Evolutionary conservation across 2,113 vertebrate genomes (phyloP).

Genomic region (Talpa occidentalis): DNA sequence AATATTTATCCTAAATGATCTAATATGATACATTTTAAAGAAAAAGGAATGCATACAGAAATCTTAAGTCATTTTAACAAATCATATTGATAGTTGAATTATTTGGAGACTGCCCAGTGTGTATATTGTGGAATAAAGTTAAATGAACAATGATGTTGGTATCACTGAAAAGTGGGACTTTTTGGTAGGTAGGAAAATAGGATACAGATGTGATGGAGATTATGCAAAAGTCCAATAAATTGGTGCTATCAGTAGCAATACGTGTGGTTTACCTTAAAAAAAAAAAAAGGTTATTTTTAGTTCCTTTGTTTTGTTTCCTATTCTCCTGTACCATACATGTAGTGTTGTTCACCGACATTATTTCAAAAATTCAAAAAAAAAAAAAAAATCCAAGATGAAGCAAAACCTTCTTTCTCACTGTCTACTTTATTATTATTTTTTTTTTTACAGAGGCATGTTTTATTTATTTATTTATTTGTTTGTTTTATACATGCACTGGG

Average conservation of each 20-base stretch:
- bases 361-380: no score
- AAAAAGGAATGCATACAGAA: not conserved
- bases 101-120: not conserved
- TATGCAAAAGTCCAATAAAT: not conserved
- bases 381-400: not conserved
- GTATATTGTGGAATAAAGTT: not conserved
- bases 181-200: no score
- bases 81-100: not conserved
- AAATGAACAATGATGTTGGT: no score
- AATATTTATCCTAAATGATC: not conserved
- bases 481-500: no score
- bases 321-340: no score
- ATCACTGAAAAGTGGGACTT: no score
- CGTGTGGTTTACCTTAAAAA: not conserved
- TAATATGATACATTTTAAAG: not conserved
- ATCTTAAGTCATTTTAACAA: conserved; percentile 29
- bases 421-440: no score
- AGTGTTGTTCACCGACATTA: no score
- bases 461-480: no score
- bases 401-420: conserved; percentile 19
- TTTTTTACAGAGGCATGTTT: no score
- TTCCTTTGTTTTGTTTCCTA: no score
- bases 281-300: no score
- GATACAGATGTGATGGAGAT: not conserved
- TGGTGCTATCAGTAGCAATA: not conserved